Conservation (phyloP, 2,797 vertebrate genomes). For the Phalanger gymnotis region DNA sequence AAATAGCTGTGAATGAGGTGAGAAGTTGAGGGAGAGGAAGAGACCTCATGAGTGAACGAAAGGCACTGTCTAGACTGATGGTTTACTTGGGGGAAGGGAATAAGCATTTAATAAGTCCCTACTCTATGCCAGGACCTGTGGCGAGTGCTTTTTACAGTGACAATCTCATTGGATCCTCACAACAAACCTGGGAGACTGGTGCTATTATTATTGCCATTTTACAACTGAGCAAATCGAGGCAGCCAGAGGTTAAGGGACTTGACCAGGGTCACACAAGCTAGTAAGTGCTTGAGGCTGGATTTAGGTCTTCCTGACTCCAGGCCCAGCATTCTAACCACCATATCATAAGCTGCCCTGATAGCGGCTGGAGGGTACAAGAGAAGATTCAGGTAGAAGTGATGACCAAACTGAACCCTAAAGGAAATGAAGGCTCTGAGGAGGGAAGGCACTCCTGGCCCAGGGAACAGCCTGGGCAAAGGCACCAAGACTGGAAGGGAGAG, state of each 20-base stretch:
- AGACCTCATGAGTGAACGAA: too few relatives aligned
- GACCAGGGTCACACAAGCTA: background rate
- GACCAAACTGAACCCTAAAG: background rate
- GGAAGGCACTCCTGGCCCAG: too few relatives aligned
- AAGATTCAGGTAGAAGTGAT: background rate
- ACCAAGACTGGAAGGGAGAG: background rate
- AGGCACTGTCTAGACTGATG: too few relatives aligned
- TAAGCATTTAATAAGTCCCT: too few relatives aligned
- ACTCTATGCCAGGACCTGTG: too few relatives aligned
- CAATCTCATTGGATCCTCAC: background rate
- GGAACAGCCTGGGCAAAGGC: background rate
- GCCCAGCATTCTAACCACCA: too few relatives aligned
- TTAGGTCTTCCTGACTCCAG: too few relatives aligned
- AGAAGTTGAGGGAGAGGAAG: too few relatives aligned
- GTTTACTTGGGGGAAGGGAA: too few relatives aligned
- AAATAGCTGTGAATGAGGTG: too few relatives aligned
- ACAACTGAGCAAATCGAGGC: background rate
- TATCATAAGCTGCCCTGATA: too few relatives aligned
- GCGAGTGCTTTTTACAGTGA: background rate
- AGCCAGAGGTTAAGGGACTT: background rate
- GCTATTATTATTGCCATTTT: background rate
- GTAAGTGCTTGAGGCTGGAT: background rate
- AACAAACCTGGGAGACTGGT: background rate
- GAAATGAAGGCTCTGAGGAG: background rate
- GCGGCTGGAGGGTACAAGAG: background rate